Percentiles rank a stretch among this genome's conserved stretches.
These are phyloP conservation scores for Hylaea fasciaria DNA, from an alignment of 2,888 invertebrate species.

Conservation along the genomic window DNA sequence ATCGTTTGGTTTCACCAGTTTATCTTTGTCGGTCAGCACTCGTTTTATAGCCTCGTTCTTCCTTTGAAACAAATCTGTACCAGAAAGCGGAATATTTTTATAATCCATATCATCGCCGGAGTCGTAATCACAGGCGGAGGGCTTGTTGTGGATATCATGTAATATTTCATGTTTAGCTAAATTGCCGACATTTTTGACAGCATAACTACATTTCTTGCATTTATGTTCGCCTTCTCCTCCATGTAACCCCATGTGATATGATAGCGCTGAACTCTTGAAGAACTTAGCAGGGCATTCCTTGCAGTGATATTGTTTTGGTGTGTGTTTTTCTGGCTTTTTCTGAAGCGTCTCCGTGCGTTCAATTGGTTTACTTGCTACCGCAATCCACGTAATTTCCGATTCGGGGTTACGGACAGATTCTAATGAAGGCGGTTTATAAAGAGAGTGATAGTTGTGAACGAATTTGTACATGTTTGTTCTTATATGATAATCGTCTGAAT, in stretches of 20 bases:
- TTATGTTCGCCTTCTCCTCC: conserved; percentile 87
- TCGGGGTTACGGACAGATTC: conserved; percentile 67
- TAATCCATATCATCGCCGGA: conserved; percentile 79
- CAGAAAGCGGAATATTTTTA: conserved; percentile 86
- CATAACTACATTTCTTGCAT: conserved; percentile 89
- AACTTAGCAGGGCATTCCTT: conserved; percentile 90
- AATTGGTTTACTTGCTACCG: conserved; percentile 62
- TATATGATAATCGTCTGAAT: conserved; percentile 91
- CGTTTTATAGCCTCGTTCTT: conserved; percentile 86
- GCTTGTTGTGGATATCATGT: conserved; percentile 74
- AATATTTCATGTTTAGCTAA: conserved; percentile 87
- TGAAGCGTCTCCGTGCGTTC: conserved; percentile 50
- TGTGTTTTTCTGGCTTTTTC: conserved; percentile 67
- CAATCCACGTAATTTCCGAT: conserved; percentile 78
- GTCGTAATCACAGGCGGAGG: conserved; percentile 71
- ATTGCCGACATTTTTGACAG: conserved; percentile 88
- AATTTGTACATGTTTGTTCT: conserved; percentile 88
- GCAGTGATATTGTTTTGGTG: conserved; percentile 80
- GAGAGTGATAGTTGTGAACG: conserved; percentile 86
- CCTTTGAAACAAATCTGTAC: conserved; percentile 87
- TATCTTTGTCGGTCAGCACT: conserved; percentile 78
- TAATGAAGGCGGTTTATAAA: conserved; percentile 87
- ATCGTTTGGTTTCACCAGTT: conserved; percentile 80
- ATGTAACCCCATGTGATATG: conserved; percentile 88
- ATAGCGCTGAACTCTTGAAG: conserved; percentile 88